Base-by-base conservation (phyloP, 2,888 invertebrate genomes). In the Phyllotreta cruciferae region DNA sequence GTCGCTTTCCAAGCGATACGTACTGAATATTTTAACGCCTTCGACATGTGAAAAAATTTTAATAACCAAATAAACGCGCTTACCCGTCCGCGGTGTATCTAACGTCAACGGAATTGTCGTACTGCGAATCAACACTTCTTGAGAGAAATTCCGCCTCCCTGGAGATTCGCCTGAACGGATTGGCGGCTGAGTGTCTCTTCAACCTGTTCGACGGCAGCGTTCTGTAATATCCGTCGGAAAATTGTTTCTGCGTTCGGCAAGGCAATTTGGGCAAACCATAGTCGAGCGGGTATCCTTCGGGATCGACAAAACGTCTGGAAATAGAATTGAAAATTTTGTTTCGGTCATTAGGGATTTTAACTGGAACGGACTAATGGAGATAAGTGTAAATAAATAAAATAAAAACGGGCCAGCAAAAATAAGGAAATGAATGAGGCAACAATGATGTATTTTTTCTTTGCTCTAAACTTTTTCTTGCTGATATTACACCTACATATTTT, bases 191-290 rank as follows among this genome's bases (percentile, higher is more conserved):
- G 67, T 82, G 76, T 65, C 87, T 85, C 56, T 82, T 81, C 50
- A 87, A 82, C 62, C 90, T 83, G 74, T 90, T 90, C 75, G 90
- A 88, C 2, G 92, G 92, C 70, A 92, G 79, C 1, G 92, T 92
- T 73, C 91, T 87, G 77, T 92, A 91, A 77, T 73, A 77, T 50
- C 71, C 70, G 41, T 74, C 75, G 52, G 67, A 69, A 62, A 56
- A 56, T 55, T 70, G 72, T 13, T 60, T 60, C 50, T 52, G 52
- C 5, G 64, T 67, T 57, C 71, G 70, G 53, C 71, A 67, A 7
- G 75, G 73, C n/a, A 88, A 83, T 75, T 90, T 90, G 0, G 91
- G 90, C 47, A 91, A 81, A 13, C 91, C 91, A 73, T 89, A 91
- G 78, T 91, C 91, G 64, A 90, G 84, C 6, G 92, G 92, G 75